phyloP scores from a whole-genome alignment of 2,113 vertebrate genomes.

The Holacanthus passer region DNA sequence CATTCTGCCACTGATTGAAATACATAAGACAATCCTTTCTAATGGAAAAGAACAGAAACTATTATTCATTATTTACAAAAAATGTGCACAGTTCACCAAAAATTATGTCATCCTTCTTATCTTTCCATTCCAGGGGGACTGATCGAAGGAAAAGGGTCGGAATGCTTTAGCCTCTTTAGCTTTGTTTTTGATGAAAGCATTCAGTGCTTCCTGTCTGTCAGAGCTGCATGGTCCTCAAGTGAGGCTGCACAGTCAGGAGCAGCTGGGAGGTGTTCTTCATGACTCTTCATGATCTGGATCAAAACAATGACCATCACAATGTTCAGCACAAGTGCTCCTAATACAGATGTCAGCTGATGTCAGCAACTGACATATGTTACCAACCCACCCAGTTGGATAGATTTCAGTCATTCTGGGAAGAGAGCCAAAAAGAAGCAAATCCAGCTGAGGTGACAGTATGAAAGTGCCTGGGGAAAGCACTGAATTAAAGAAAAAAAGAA shows the following conservation, averaged over 20 bases:
- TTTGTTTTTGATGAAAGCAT: background rate
- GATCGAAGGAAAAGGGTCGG: background rate
- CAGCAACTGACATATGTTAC: background rate
- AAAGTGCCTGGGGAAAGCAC: background rate
- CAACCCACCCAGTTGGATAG: background rate
- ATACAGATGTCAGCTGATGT: background rate
- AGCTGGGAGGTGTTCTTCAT: background rate
- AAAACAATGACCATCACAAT: background rate
- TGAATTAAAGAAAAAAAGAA: background rate
- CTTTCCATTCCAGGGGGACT: background rate
- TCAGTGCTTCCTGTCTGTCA: background rate
- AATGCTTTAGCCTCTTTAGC: background rate
- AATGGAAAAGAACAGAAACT: background rate
- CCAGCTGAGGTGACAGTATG: background rate
- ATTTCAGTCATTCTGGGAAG: slow-evolving; percentile 1
- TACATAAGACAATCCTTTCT: background rate
- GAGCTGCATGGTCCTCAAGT: background rate
- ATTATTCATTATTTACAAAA: too few relatives aligned
- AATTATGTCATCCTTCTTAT: background rate
- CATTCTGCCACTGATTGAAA: background rate
- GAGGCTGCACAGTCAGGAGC: background rate
- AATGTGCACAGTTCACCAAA: background rate
- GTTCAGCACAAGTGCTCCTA: background rate
- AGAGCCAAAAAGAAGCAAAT: background rate
- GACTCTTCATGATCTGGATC: background rate